phyloP scores from a whole-genome alignment of 1,140 invertebrate genomes.

The Meloidogyne hapla region DNA sequence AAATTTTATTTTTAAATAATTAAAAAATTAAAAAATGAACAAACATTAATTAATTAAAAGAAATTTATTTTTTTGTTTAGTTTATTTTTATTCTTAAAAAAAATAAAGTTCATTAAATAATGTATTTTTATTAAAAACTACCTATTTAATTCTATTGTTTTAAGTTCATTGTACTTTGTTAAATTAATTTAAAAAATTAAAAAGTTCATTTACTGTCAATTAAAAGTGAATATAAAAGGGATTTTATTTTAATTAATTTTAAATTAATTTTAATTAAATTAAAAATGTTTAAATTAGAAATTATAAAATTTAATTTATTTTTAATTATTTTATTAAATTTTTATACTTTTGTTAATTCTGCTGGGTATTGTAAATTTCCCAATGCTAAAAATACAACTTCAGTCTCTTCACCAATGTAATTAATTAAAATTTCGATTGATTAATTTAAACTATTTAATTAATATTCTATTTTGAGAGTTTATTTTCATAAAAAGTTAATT shows the following conservation, averaged over 20 bases:
- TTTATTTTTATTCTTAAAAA: too few species aligned
- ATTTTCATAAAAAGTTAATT: too few species aligned
- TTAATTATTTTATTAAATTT: neutral
- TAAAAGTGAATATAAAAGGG: neutral
- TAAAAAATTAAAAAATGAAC: too few species aligned
- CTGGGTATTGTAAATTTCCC: neutral
- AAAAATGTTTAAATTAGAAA: neutral
- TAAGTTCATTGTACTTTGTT: neutral
- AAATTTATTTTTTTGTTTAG: too few species aligned
- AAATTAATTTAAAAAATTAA: neutral
- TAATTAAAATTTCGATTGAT: neutral
- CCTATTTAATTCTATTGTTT: neutral
- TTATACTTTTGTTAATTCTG: neutral
- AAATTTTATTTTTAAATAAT: too few species aligned
- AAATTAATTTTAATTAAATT: neutral
- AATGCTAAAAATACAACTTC: neutral
- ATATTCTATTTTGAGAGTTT: too few species aligned
- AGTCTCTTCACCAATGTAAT: neutral
- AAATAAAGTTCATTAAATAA: too few species aligned
- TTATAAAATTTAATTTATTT: neutral
- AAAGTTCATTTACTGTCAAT: too few species aligned
- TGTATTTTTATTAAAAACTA: too few species aligned
- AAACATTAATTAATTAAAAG: too few species aligned
- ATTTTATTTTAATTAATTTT: neutral
- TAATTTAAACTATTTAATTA: too few species aligned